Base-by-base conservation (phyloP, 2,888 invertebrate species). In the Cerastis rubricosa region DNA sequence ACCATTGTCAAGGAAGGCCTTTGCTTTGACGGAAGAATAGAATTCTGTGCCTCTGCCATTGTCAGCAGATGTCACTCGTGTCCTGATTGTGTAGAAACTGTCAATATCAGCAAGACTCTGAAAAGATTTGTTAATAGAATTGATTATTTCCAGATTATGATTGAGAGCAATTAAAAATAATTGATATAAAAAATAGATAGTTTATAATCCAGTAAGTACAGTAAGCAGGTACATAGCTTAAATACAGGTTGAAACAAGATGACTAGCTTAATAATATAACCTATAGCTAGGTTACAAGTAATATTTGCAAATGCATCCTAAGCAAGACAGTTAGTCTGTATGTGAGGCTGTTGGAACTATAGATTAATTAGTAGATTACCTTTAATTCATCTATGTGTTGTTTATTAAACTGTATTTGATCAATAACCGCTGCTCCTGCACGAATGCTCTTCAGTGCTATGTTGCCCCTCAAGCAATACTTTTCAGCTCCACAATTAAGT, bases 1-100 rank as follows among this genome's bases (percentile, higher is more conserved):
- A 73, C 98, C 97, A 65, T 98, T 98, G 84, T 98, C 98, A 54
- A 98, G 96, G 81, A 99, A 96, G 82, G 98, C 97, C 95, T 98
- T 98, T 25, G 99, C 99, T 96, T 98, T 98, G 40, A 98, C 97
- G 79, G 98, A 98, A 17, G 99, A 98, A 19, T 98, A 94, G 89
- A 98, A 98, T 83, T 97, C 97, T 40, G 97, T 96, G 91, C 97
- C 97, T 82, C 95, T 96, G 72, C 74, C 88, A 45, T 98, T 98
- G 89, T 98, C 98, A 67, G 97, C 97, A 86, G 97, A 97, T 40
- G 97, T 97, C 0, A 98, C 97, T 71, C 97, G 94, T 29, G 98
- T 97, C 93, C 97, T 97, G 1, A 99, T 91, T 71, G 98, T 97
- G 91, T 99, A 99, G 88, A 98, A 97, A 57, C 97, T 97, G 95